Evolutionary conservation across 1,140 invertebrate species (phyloP).

Genomic region (Lethrus apterus): DNA sequence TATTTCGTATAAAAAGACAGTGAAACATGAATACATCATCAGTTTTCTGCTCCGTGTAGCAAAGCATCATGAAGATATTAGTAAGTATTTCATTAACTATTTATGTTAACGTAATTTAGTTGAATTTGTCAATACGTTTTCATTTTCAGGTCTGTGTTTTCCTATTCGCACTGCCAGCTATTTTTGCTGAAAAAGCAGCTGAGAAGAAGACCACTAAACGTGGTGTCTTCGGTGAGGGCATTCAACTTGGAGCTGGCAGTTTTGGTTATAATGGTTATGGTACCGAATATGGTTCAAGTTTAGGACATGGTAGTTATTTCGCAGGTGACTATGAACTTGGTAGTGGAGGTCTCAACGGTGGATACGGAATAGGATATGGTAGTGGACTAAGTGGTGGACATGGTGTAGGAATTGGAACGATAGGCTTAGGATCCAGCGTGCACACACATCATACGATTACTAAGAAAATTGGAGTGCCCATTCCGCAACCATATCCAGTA

Average conservation of each 20-base stretch:
- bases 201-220: slow-evolving; percentile 34
- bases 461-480: slow-evolving; percentile 24
- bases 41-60: slow-evolving; percentile 27
- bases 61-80: slow-evolving; percentile 29
- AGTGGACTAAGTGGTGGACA: too few species aligned
- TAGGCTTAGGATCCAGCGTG: too few species aligned
- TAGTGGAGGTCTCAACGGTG: too few species aligned
- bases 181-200: slow-evolving; percentile 1
- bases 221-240: slow-evolving; percentile 23
- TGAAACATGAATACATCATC: slow-evolving; percentile 20
- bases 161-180: slow-evolving; percentile 22
- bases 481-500: slow-evolving; percentile 25
- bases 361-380: too few species aligned
- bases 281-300: not conserved
- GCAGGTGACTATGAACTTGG: too few species aligned
- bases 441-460: slow-evolving; percentile 25
- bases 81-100: slow-evolving; percentile 17
- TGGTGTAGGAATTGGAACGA: too few species aligned
- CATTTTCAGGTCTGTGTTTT: slow-evolving; percentile 21
- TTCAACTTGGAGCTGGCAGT: slow-evolving; percentile 9
- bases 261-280: not conserved
- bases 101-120: not conserved
- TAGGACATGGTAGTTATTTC: too few species aligned
- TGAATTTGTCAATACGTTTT: not conserved
- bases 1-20: too few species aligned